These are phyloP conservation scores for Podiceps cristatus DNA, from an alignment of 2,113 vertebrate species.

Conservation along the genomic window DNA sequence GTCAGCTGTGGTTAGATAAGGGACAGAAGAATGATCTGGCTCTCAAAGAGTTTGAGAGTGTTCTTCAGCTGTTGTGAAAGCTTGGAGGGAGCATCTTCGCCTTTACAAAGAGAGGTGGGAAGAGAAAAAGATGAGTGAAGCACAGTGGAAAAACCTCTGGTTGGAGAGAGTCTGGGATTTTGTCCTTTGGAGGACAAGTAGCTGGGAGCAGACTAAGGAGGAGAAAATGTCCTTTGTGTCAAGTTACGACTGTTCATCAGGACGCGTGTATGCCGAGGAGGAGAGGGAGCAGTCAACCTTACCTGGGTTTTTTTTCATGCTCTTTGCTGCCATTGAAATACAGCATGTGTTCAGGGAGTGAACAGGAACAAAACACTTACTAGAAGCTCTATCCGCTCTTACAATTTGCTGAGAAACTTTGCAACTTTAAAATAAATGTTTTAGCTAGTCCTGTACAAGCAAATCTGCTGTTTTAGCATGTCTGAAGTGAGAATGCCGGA, in stretches of 20 bases:
- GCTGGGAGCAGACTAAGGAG: not conserved
- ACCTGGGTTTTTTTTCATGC: not conserved
- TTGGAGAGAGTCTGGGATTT: not conserved
- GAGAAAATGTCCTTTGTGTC: not conserved
- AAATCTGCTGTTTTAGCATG: fast-evolving
- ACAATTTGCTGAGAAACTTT: not conserved
- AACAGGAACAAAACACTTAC: not conserved
- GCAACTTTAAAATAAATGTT: not conserved
- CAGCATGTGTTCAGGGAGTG: not conserved
- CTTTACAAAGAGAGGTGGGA: too few relatives aligned
- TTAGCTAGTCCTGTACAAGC: not conserved
- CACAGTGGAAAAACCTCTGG: not conserved
- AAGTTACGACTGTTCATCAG: not conserved
- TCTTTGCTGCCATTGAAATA: not conserved
- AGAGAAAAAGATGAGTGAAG: not conserved
- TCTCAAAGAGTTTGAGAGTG: fast-evolving
- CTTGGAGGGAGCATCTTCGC: not conserved
- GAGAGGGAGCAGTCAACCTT: not conserved
- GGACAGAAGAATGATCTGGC: fast-evolving
- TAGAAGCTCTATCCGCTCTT: not conserved
- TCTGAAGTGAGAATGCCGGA: too few relatives aligned
- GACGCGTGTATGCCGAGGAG: fast-evolving
- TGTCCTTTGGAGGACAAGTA: not conserved
- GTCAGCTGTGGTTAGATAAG: not conserved
- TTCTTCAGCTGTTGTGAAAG: not conserved